Evolutionary conservation across 2,888 invertebrate species (phyloP), one percentile per base, ranked within the genome.

Genomic region (Mythimna albipuncta): DNA sequence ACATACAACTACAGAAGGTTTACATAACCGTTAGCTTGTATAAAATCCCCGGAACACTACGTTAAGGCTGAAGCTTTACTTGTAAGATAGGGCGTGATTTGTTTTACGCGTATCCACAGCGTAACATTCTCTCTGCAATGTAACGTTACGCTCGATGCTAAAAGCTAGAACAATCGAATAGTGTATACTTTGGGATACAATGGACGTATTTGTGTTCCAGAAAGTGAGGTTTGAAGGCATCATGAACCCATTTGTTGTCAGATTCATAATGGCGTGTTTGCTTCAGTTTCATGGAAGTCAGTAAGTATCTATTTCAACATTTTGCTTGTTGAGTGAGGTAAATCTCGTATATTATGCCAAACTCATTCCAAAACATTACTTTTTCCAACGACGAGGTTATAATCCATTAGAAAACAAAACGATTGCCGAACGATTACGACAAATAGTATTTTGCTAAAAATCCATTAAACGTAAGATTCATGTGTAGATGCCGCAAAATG

Each of bases 51-150:
- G 11, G 54, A 59, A 65, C 67, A 71, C 69, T 67, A 72, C 21
- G 62, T 72, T 69, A 64, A 64, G 64, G 44, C 6, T 64, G 32
- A 82, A 81, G 72, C 78, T 84, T 78, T 72, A 64, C 69, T 78
- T 62, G 59, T 54, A 64, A 62, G 16, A 21, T 69, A 61, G 11
- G 72, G 13, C 10, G 5, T 41, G 19, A 52, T 75, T 71, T 84
- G 38, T 19, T 77, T 73, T 67, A 71, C 66, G 77, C 72, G 58
- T 44, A 62, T 35, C 50, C 38, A n/a, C n/a, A 2, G 16, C 50
- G 54, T 65, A 32, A 61, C 35, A 35, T 32, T 67, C 21, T n/a
- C 11, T 41, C 13, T 41, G 3, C 13, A 21, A 41, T 41, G 41
- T 21, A 41, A 61, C 41, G 7, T 61, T 61, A 41, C 61, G 7